Base-by-base conservation (phyloP, 1,140 invertebrate species). In the Drosophila takahashii region DNA sequence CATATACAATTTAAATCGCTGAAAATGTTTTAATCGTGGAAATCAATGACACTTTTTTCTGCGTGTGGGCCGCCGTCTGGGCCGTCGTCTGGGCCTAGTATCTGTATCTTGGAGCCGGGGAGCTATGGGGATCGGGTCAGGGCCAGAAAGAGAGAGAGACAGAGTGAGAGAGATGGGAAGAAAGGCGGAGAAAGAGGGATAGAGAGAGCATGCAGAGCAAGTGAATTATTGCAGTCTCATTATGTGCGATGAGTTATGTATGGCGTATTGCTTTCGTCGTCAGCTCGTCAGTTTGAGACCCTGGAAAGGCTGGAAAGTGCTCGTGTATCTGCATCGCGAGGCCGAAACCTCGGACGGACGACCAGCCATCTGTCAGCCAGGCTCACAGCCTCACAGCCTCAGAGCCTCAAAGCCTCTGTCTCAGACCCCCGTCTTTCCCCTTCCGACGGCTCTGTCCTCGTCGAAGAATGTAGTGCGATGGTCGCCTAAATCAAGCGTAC, bases 181-280 rank as follows among this genome's bases (percentile, higher is more conserved):
- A 73, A 16, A 42, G 36, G 16, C n/a, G 51, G 59, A 70, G 77
- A 73, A 69, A 79, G 69, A 26, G 44, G 13, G 41, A 32, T 11
- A 29, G 39, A 15, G 77, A 79, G 85, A 77, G 85, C 85, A 89
- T 90, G 80, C 69, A 81, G 85, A 90, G 85, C 85, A 90, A 85
- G 90, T 91, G 90, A 91, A 91, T 91, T 91, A 91, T 91, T 91
- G 81, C 90, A 91, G 90, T 91, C 90, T 91, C 90, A 91, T 91
- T 91, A 91, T 91, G 90, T 91, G 90, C 90, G 90, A 91, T 91
- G 90, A 91, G 90, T 91, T 91, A 91, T 91, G 90, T 91, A 77
- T 91, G 83, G 80, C 79, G 90, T 91, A 91, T 91, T 90, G 90
- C 90, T 91, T 90, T 91, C 84, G 84, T 89, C 84, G 84, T 89